Evolutionary conservation across 2,797 vertebrate genomes (phyloP).

Genomic region (Champsocephalus gunnari): DNA sequence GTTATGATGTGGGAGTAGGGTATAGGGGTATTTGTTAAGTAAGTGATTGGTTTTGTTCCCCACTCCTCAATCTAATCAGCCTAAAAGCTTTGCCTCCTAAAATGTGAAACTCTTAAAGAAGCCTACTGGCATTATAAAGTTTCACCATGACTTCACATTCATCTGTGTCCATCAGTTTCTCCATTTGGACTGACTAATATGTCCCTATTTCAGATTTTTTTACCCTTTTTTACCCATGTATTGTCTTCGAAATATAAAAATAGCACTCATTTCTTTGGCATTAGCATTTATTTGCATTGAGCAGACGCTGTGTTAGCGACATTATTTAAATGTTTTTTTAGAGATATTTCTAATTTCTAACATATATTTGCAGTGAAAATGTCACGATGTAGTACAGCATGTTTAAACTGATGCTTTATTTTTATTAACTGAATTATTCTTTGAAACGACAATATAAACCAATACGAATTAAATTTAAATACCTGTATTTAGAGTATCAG

Average conservation of each 20-base stretch:
- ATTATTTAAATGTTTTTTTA: too few relatives aligned
- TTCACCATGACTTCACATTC: constrained; percentile 57
- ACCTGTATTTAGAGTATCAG: background rate
- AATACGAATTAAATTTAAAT: constrained; percentile 12
- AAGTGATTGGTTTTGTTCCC: constrained; percentile 76
- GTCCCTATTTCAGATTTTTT: constrained; percentile 18
- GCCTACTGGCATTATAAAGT: constrained; percentile 57
- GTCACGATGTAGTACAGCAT: background rate
- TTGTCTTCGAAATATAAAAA: background rate
- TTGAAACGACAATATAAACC: background rate
- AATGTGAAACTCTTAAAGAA: constrained; percentile 66
- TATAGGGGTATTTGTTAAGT: constrained; percentile 71
- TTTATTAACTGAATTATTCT: background rate
- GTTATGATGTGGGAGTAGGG: constrained; percentile 64
- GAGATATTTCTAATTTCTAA: background rate
- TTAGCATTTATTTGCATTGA: constrained; percentile 15
- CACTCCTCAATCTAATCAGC: constrained; percentile 73
- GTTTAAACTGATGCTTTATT: background rate
- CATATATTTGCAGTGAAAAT: constrained; percentile 5
- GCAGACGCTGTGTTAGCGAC: background rate
- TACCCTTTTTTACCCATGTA: constrained; percentile 7
- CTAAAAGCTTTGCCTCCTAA: constrained; percentile 80
- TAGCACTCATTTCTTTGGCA: background rate
- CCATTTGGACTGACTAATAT: constrained; percentile 27
- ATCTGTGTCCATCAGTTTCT: constrained; percentile 50